Evolutionary conservation across 1,140 invertebrate species (phyloP).

Genomic region (Saxidomus purpurata): DNA sequence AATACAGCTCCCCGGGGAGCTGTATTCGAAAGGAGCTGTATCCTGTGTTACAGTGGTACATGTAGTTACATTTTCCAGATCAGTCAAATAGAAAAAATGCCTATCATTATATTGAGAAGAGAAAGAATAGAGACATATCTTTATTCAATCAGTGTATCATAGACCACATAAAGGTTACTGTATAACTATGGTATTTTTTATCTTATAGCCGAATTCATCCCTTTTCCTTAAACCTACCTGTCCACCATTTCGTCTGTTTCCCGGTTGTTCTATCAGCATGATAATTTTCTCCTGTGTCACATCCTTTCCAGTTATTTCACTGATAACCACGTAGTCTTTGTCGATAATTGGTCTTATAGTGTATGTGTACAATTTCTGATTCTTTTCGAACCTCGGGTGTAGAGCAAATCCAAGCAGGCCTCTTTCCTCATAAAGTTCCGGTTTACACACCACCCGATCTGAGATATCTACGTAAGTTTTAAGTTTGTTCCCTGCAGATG

Average conservation of each 20-base stretch:
- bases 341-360: slow-evolving; percentile 7
- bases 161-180: no score
- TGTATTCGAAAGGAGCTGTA: no score
- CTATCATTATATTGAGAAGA: no score
- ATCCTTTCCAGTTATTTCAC: slow-evolving; percentile 35
- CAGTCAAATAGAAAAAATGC: no score
- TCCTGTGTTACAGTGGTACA: no score
- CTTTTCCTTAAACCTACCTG: slow-evolving; percentile 59
- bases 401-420: slow-evolving; percentile 55
- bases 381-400: slow-evolving; percentile 53
- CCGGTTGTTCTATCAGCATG: slow-evolving; percentile 52
- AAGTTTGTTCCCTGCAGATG: not conserved
- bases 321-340: slow-evolving; percentile 44
- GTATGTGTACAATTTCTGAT: slow-evolving; percentile 52
- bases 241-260: slow-evolving; percentile 46
- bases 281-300: slow-evolving; percentile 19
- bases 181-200: no score
- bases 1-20: no score
- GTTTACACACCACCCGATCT: not conserved
- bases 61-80: no score
- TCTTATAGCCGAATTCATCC: no score
- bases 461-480: slow-evolving; percentile 24
- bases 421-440: not conserved
- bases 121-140: no score
- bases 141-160: no score